Evolutionary conservation across 2,888 invertebrate genomes (phyloP), one percentile per base, ranked within the genome.

Genomic region (Labia minor): DNA sequence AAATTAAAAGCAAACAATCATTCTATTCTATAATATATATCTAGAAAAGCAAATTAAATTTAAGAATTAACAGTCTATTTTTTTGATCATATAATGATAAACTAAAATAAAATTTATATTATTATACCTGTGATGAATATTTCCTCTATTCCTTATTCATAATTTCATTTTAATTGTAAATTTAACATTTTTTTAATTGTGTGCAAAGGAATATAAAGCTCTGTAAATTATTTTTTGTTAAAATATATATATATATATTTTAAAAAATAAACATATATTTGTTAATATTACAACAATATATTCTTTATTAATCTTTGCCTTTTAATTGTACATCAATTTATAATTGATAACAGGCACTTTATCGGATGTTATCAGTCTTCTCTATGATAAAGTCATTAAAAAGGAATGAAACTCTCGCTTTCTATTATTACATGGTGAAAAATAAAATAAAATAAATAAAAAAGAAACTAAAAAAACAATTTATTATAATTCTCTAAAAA

Each of bases 301-400:
- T 33, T 8, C 49, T 49, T 49, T 49, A 49, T 49, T 49, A 49
- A 49, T 49, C n/a, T 49, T 49, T 49, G 49, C 49, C 49, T 49
- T 33, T 33, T 14, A 49, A 49, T 16, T 49, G n/a, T n/a, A 49
- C 49, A 49, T 49, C 26, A 26, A 26, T 26, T 26, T 26, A 26
- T 26, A 26, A 26, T 26, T 26, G 26, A 26, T 6, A 49, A 49
- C 16, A 49, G 49, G 49, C 49, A 49, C 49, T 49, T 49, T 16
- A n/a, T 16, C 14, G 14, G 49, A 49, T 49, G 49, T 49, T 49
- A 49, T 49, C 49, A 49, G 49, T 49, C 49, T 49, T 49, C 49
- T 49, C 49, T 49, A 49, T n/a, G 49, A 49, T 49, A 49, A n/a
- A 49, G 3, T 49, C 49, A 49, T n/a, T 49, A 10, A 26, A n/a